Evolutionary conservation across 2,113 vertebrate species (phyloP), one percentile per base, ranked within the genome.

Genomic region (Halichoerus grypus): DNA sequence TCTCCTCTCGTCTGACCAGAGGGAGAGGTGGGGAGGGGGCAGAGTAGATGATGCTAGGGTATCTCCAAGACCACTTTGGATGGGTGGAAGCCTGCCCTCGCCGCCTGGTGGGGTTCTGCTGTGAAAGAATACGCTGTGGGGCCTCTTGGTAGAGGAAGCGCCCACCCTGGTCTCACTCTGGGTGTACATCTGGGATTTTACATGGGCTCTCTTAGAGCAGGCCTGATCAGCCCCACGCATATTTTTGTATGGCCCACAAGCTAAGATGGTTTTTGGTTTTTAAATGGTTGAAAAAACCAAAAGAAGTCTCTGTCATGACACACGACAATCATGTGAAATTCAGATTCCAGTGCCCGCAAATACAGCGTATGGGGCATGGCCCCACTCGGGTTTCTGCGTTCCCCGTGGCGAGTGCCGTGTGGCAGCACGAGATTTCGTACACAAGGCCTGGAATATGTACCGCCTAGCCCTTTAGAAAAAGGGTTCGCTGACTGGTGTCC

Each of bases 361-460:
- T 14, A 5, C 57, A 67, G 26, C 51, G 1, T 46, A 6, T 51
- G 28, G 5, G n/a, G 15, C 31, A 10, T 0, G 4, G 74, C 65
- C 49, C 36, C 7, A 1, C 26, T 18, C 12, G 13, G 26, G 36
- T 7, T 69, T 3, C 19, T 1, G 10, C 1, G 4, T 15, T 26
- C 1, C 9, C 57, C 5, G 28, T 42, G 36, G 57, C 49, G 59
- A 21, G 18, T 14, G 7, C n/a, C 10, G 0, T 13, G 5, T 8
- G 49, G 53, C 26, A 24, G 82, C 22, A 0, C 19, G 2, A 61
- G 61, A n/a, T 59, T 42, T 4, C 16, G 0, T 16, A 31, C 13
- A 5, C 63, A 46, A 13, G 61, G 12, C 81, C 74, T 81, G 33
- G 71, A 74, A 26, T 3, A 3, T 4, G 19, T n/a, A 12, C 22